A percentile compares a stretch with the other conserved stretches of the same genome.
These are phyloP conservation scores for Nansenia antarctica DNA, from an alignment of 2,113 vertebrate genomes.

Conservation along the genomic window DNA sequence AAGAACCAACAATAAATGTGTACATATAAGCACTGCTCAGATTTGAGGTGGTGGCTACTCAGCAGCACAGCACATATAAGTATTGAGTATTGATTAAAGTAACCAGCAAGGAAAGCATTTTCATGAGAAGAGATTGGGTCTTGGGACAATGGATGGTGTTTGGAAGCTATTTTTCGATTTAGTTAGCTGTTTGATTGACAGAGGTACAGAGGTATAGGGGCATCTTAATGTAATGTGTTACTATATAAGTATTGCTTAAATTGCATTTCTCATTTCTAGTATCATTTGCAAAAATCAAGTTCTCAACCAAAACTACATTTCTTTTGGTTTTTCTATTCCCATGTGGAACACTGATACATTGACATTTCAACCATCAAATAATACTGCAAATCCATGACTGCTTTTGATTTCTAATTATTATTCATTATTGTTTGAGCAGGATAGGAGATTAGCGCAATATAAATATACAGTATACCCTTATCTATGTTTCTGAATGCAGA, in stretches of 20 bases:
- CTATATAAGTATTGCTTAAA: no score
- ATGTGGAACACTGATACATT: no score
- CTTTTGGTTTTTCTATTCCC: no score
- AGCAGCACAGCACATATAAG: constrained; percentile 59
- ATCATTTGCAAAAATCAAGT: no score
- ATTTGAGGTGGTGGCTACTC: constrained; percentile 61
- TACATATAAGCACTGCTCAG: constrained; percentile 68
- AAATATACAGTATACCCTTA: no score
- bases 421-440: neutral
- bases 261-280: no score
- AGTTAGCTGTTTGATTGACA: neutral
- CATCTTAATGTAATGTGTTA: no score
- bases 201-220: no score
- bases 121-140: constrained; percentile 28
- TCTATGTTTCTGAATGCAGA: no score
- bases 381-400: constrained; percentile 45
- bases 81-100: constrained; percentile 71
- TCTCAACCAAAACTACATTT: no score
- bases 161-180: neutral
- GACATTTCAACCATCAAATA: neutral
- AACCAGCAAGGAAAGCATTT: constrained; percentile 44
- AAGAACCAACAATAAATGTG: constrained; percentile 68
- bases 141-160: neutral
- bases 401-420: constrained; percentile 26
- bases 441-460: no score